phyloP scores from a whole-genome alignment of 1,140 invertebrate genomes.

The Dryas iulia region DNA sequence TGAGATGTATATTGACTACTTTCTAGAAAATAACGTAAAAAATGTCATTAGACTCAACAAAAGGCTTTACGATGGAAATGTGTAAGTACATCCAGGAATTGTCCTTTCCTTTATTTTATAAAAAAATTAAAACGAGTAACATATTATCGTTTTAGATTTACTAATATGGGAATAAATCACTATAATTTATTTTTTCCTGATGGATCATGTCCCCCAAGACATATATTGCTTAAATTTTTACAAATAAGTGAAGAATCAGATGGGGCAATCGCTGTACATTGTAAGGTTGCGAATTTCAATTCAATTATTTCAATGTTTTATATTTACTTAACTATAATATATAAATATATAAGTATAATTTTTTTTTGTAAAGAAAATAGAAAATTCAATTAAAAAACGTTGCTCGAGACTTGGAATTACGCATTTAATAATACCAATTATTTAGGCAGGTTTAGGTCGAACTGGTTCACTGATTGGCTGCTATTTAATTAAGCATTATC shows the following conservation, averaged over 20 bases:
- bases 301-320: background rate
- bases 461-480: conserved; percentile 98
- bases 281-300: conserved; percentile 86
- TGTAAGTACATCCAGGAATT: conserved; percentile 50
- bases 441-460: conserved; percentile 95
- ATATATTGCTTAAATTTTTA: conserved; percentile 94
- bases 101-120: background rate
- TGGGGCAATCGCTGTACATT: conserved; percentile 96
- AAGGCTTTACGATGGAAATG: conserved; percentile 93
- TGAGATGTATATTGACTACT: conserved; percentile 97
- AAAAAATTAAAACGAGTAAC: background rate
- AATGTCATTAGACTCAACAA: conserved; percentile 95
- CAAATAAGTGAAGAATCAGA: conserved; percentile 89
- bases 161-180: conserved; percentile 94
- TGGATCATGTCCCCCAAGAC: conserved; percentile 95
- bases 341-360: too few species aligned
- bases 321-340: too few species aligned
- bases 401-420: background rate
- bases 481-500: conserved; percentile 99
- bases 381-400: too few species aligned
- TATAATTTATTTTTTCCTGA: conserved; percentile 98
- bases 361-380: too few species aligned
- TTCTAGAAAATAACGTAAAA: conserved; percentile 93
- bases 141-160: conserved; percentile 84
- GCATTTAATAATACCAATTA: conserved; percentile 27